Evolutionary conservation across 2,113 vertebrate genomes (phyloP).

Genomic region (Polypterus senegalus): DNA sequence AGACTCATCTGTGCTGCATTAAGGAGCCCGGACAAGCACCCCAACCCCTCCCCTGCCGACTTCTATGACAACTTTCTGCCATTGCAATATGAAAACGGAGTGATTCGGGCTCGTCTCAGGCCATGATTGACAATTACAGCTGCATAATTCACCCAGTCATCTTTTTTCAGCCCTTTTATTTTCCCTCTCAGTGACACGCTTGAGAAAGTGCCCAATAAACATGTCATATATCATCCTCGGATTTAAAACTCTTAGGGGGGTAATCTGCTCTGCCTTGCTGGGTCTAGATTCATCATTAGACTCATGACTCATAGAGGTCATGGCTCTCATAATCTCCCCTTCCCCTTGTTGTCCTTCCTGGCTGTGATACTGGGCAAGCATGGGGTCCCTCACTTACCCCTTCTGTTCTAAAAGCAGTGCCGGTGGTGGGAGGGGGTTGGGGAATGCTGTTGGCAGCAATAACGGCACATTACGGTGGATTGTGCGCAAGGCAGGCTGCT

Average conservation of each 20-base stretch:
- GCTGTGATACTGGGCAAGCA: conserved; percentile 58
- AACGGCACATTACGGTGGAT: conserved; percentile 47
- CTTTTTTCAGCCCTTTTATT: conserved; percentile 71
- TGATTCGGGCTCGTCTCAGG: conserved; percentile 65
- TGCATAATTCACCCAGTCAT: conserved; percentile 77
- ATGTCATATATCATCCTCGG: conserved; percentile 75
- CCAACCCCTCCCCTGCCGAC: conserved; percentile 36
- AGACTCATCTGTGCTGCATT: conserved; percentile 77
- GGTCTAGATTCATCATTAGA: conserved; percentile 59
- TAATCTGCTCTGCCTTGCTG: conserved; percentile 61
- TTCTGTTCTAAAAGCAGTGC: conserved; percentile 28
- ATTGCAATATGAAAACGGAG: conserved; percentile 77
- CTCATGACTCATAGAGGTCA: conserved; percentile 56
- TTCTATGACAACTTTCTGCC: conserved; percentile 78
- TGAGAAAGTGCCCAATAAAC: conserved; percentile 78
- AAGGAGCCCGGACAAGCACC: conserved; percentile 45
- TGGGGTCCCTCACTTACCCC: conserved; percentile 37
- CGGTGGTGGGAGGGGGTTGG: conserved; percentile 40
- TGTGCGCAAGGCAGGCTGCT: conserved; percentile 45
- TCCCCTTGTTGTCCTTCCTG: conserved; percentile 56
- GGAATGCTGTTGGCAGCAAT: conserved; percentile 45
- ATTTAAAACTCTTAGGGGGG: conserved; percentile 62
- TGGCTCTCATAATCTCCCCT: conserved; percentile 59
- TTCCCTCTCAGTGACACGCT: conserved; percentile 70
- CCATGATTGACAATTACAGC: conserved; percentile 85